Evolutionary conservation across 2,888 invertebrate genomes (phyloP), one percentile per base, ranked within the genome.

Genomic region (Neocrepidodera transversa): DNA sequence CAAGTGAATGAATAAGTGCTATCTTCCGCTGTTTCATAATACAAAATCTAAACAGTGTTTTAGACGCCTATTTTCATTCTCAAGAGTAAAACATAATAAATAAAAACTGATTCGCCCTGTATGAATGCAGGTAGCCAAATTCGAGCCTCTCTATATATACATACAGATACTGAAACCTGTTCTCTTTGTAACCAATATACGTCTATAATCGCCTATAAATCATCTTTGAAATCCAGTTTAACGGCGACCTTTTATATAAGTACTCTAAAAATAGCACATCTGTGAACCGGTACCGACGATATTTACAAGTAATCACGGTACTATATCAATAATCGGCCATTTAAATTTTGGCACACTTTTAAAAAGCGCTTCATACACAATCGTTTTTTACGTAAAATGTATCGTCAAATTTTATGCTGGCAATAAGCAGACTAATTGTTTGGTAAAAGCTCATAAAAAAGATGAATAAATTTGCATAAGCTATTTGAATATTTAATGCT

Each of bases 171-270:
- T n/a, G 6, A 49, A 50, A 50, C 50, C 36, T n/a, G 50, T 50
- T 50, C 26, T 36, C 23, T 38, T 50, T 50, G 30, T 38, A 38
- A 32, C 32, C 32, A 13, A 32, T 32, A 32, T 32, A 32, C 32
- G 4, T 17, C 28, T 26, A 43, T 43, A 8, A 8, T n/a, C n/a
- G 5, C n/a, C 7, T 30, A 53, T 53, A 53, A 53, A 53, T 53
- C 52, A 43, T 43, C 35, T 35, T 18, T 20, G 1, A 38, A 51
- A 16, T 40, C 26, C 26, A 50, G 51, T 52, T 43, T 53, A 53
- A 53, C 52, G 52, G 52, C 43, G 17, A 53, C 32, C 38, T 20
- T 53, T 43, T 43, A 53, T 53, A 43, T 43, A 32, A 23, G 10
- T 13, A 20, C 42, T n/a, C 32, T 32, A 23, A 42, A 53, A 43